A percentile compares a stretch with the other conserved stretches of the same genome.
Conservation (phyloP, 2,888 invertebrate genomes). For the Xylophagus ater region DNA sequence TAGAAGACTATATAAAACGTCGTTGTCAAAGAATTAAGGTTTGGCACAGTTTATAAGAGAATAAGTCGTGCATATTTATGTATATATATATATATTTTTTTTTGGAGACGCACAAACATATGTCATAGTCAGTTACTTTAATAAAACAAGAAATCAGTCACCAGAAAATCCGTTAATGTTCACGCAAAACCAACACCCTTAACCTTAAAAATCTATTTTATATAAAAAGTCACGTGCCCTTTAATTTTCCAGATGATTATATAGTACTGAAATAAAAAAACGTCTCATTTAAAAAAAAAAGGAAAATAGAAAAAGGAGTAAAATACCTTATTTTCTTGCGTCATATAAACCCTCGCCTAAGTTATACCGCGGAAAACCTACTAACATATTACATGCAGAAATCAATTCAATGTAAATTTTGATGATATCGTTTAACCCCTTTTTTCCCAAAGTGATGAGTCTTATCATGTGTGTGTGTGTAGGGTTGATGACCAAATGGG, state of each 20-base stretch:
- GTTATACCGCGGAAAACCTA: not conserved
- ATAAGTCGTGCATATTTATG: no score
- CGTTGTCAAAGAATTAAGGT: constrained; percentile 7
- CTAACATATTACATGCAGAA: not conserved
- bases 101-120: no score
- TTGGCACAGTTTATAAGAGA: constrained; percentile 7
- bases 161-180: constrained; percentile 13
- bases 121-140: no score
- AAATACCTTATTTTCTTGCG: no score
- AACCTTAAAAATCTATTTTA: not conserved
- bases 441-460: not conserved
- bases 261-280: no score
- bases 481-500: no score
- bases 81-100: no score
- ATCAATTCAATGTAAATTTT: not conserved
- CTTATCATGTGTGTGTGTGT: no score
- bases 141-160: constrained; percentile 13
- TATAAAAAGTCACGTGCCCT: constrained; percentile 11
- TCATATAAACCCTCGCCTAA: no score
- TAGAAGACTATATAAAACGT: not conserved
- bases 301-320: no score
- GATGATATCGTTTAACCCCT: not conserved
- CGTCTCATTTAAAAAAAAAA: no score
- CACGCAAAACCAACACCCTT: constrained; percentile 9
- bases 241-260: constrained; percentile 13